phyloP scores from a whole-genome alignment of 2,113 vertebrate species.

The Patagioenas fasciata region DNA sequence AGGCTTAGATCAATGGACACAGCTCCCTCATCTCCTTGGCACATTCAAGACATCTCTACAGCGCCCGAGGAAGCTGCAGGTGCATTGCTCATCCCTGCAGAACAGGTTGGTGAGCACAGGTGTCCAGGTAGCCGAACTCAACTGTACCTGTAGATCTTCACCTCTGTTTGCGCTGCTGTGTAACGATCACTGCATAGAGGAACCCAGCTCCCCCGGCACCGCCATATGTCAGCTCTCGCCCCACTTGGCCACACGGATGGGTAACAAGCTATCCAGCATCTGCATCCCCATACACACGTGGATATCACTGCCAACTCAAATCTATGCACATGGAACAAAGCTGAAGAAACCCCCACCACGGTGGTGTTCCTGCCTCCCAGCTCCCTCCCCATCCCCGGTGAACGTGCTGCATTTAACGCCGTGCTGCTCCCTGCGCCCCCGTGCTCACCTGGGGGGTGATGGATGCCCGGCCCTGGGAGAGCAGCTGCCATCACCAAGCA shows the following conservation, averaged over 20 bases:
- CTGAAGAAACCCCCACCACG: neutral
- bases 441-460: neutral
- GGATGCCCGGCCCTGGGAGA: no score
- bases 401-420: neutral
- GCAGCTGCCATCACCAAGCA: fast-evolving
- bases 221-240: neutral
- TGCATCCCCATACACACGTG: neutral
- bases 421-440: fast-evolving
- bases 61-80: neutral
- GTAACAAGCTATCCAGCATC: neutral
- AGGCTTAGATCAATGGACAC: neutral
- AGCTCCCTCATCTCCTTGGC: neutral
- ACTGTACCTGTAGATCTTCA: neutral
- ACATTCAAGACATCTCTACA: neutral
- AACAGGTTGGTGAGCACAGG: fast-evolving
- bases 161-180: neutral
- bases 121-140: neutral
- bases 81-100: neutral
- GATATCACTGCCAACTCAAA: neutral
- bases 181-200: neutral
- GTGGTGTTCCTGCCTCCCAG: neutral
- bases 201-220: neutral
- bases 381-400: neutral
- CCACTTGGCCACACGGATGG: fast-evolving
- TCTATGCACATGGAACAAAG: neutral